Conservation (phyloP, 2,797 vertebrate species). For the Lepilemur septentrionalis region DNA sequence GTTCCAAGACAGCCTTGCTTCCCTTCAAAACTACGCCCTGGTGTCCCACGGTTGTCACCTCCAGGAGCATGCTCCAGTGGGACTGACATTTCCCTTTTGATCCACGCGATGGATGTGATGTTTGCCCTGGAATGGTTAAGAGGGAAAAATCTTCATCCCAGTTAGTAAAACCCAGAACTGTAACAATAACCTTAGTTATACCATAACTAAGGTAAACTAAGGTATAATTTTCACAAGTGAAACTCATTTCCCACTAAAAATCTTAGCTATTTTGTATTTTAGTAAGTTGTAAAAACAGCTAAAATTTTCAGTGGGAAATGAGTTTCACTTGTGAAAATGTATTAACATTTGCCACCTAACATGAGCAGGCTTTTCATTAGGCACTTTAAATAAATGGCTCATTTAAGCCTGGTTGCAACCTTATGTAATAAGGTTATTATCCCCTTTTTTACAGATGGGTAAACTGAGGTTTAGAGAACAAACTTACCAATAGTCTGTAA, state of each 20-base stretch:
- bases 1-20: background rate
- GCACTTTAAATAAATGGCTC: background rate
- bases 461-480: background rate
- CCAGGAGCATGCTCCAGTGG: background rate
- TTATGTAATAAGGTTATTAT: background rate
- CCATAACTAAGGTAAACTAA: too few relatives aligned
- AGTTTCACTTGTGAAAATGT: background rate
- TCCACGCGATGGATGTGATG: fast-evolving
- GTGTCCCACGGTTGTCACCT: background rate
- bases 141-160: background rate
- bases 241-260: too few relatives aligned
- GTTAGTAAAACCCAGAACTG: background rate
- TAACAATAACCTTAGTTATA: background rate
- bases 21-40: background rate
- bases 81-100: background rate
- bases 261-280: background rate
- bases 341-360: background rate
- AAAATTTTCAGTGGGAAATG: background rate
- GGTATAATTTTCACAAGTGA: too few relatives aligned
- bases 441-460: background rate
- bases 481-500: background rate
- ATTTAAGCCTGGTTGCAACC: background rate
- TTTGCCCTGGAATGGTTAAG: background rate
- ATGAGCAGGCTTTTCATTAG: background rate
- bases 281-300: background rate